These are phyloP conservation scores for Elegia similella DNA, from an alignment of 2,888 invertebrate genomes.

Conservation along the genomic window DNA sequence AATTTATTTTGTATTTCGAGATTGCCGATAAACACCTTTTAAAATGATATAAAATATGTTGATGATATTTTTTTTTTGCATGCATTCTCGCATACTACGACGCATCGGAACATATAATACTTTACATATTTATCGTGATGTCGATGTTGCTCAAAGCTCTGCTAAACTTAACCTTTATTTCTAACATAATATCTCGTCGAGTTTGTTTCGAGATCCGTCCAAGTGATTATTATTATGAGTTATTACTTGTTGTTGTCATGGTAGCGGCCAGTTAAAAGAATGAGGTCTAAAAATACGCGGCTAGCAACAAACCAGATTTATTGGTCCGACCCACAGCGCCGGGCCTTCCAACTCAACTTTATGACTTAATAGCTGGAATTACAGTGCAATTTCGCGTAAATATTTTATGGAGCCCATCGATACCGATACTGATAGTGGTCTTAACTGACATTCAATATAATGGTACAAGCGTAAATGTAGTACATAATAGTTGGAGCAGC, in stretches of 20 bases:
- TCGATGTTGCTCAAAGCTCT: not conserved
- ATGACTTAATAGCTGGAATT: slow-evolving; percentile 35
- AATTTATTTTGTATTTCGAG: too few relatives aligned
- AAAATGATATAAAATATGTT: too few relatives aligned
- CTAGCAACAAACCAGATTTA: slow-evolving; percentile 58
- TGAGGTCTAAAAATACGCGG: slow-evolving; percentile 51
- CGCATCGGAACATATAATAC: too few relatives aligned
- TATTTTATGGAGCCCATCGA: slow-evolving; percentile 22
- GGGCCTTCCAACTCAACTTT: slow-evolving; percentile 27
- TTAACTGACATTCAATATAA: slow-evolving; percentile 27
- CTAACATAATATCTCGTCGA: slow-evolving; percentile 11
- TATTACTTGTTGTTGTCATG: slow-evolving; percentile 38
- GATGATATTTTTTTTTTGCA: too few relatives aligned
- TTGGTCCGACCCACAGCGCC: slow-evolving; percentile 39
- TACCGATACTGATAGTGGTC: slow-evolving; percentile 19
- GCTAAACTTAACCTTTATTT: not conserved
- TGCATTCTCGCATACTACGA: too few relatives aligned
- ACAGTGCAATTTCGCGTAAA: slow-evolving; percentile 35
- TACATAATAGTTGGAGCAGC: slow-evolving; percentile 8
- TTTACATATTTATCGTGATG: not conserved
- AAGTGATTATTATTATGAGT: slow-evolving; percentile 19
- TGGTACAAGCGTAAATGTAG: slow-evolving; percentile 22
- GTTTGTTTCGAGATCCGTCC: slow-evolving; percentile 9
- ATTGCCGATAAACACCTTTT: too few relatives aligned
- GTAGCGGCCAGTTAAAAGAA: slow-evolving; percentile 37